These are phyloP conservation scores for Saccostrea cuccullata DNA, from an alignment of 1,140 invertebrate genomes.

Conservation along the genomic window DNA sequence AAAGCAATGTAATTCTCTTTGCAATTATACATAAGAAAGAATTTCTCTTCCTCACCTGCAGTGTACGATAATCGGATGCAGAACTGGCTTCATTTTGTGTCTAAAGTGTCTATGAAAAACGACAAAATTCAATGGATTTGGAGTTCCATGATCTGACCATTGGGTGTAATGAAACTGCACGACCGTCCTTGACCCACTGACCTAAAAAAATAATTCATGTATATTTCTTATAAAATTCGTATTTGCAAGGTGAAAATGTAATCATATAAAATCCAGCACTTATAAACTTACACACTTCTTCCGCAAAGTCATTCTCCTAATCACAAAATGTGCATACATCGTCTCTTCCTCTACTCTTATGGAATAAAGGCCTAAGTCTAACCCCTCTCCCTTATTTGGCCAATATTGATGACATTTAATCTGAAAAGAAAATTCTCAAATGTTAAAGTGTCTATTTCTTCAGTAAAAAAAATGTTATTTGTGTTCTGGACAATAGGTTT, in stretches of 20 bases:
- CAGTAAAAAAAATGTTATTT: no score
- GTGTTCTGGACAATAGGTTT: no score
- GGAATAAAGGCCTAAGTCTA: neutral
- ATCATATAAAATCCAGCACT: no score
- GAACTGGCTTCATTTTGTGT: neutral
- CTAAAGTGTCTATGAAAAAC: conserved; percentile 11
- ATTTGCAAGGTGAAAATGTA: no score
- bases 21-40: no score
- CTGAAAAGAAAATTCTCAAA: no score
- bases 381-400: neutral
- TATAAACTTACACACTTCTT: neutral
- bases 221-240: no score
- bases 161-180: conserved; percentile 47
- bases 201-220: neutral
- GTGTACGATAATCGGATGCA: neutral
- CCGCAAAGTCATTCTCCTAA: neutral
- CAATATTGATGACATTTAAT: neutral
- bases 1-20: no score
- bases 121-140: conserved; percentile 33
- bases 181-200: neutral
- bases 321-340: conserved; percentile 1
- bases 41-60: neutral
- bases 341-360: neutral
- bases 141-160: conserved; percentile 47
- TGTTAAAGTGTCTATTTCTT: no score